These are phyloP conservation scores for Hippocampus kuda DNA, from an alignment of 2,797 vertebrate genomes.

Conservation along the genomic window DNA sequence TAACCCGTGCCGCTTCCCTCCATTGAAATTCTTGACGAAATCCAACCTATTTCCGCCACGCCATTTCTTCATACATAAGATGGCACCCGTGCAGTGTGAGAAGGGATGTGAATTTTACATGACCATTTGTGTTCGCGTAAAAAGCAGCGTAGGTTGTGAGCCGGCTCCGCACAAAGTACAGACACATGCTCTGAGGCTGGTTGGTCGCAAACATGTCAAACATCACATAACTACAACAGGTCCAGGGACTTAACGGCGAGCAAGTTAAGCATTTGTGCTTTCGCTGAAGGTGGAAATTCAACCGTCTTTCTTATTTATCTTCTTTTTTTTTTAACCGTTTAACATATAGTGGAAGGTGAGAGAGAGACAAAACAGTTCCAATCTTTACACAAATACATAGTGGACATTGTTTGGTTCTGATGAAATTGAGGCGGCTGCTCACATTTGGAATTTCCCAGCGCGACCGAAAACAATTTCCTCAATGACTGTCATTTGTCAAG, in stretches of 20 bases:
- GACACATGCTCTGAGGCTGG: constrained; percentile 5
- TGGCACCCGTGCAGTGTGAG: constrained; percentile 25
- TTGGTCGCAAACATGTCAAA: background rate
- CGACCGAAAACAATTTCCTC: background rate
- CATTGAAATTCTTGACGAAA: constrained; percentile 52
- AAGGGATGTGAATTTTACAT: constrained; percentile 35
- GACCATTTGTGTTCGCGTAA: constrained; percentile 11
- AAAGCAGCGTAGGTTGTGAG: constrained; percentile 29
- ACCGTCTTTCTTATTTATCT: no score
- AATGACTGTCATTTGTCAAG: background rate
- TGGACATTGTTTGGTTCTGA: background rate
- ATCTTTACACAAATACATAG: background rate
- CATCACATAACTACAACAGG: background rate
- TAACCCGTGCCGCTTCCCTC: constrained; percentile 54
- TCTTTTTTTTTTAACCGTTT: background rate
- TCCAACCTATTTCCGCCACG: constrained; percentile 31
- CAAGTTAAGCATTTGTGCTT: background rate
- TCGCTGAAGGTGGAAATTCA: no score
- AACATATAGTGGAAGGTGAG: background rate
- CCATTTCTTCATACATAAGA: constrained; percentile 43
- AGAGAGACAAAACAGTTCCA: background rate
- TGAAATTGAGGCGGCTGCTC: background rate
- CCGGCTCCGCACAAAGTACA: constrained; percentile 11
- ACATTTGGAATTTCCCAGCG: background rate
- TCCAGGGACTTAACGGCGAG: background rate